Percentiles rank a stretch among this genome's conserved stretches.
Conservation (phyloP, 1,140 invertebrate species). For the Vanessa atalanta region DNA sequence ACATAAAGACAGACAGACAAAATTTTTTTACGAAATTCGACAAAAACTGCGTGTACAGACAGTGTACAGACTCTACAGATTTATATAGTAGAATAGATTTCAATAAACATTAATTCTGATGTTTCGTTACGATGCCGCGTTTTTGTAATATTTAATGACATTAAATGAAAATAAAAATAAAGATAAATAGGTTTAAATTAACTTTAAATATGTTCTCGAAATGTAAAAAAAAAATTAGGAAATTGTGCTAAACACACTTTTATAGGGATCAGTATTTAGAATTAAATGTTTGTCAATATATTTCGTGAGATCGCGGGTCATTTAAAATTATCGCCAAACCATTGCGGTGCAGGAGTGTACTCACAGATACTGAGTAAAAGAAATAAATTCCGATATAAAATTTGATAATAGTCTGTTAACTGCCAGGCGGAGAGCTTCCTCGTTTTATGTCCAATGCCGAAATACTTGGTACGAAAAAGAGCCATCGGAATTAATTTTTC, state of each 20-base stretch:
- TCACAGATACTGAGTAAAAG: constrained; percentile 48
- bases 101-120: no score
- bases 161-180: no score
- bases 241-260: neutral
- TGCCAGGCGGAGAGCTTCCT: constrained; percentile 47
- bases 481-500: constrained; percentile 39
- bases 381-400: constrained; percentile 58
- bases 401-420: constrained; percentile 62
- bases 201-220: neutral
- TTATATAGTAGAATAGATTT: no score
- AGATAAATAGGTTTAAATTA: no score
- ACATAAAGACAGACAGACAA: no score
- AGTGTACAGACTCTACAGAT: no score
- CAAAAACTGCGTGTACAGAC: no score
- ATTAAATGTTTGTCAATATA: constrained; percentile 36
- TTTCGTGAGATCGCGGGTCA: constrained; percentile 45
- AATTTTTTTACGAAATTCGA: no score
- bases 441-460: constrained; percentile 45
- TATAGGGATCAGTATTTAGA: constrained; percentile 2
- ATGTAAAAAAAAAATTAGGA: neutral
- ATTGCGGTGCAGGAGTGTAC: constrained; percentile 41
- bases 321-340: constrained; percentile 49
- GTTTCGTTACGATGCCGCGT: no score
- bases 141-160: no score
- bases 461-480: constrained; percentile 39